phyloP scores from a whole-genome alignment of 2,888 invertebrate species.

The Cabera pusaria region DNA sequence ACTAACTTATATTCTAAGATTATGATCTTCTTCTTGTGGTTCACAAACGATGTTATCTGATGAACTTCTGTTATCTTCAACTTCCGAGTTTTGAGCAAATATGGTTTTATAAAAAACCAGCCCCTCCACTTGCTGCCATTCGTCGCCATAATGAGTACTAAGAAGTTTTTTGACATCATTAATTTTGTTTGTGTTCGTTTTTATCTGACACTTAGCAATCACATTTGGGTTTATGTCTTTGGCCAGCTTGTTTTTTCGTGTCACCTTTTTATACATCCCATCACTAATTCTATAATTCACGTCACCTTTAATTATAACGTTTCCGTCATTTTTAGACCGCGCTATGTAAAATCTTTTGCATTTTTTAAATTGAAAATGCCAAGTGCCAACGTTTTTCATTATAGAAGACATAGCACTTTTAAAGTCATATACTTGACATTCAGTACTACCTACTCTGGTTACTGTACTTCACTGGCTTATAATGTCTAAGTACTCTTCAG shows the following conservation, averaged over 20 bases:
- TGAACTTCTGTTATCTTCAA: slow-evolving; percentile 10
- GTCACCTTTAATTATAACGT: neutral
- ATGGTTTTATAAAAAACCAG: slow-evolving; percentile 17
- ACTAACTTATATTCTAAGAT: slow-evolving; percentile 20
- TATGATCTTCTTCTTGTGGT: slow-evolving; percentile 19
- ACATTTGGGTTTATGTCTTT: slow-evolving; percentile 2
- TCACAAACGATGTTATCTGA: slow-evolving; percentile 18
- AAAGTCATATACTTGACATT: neutral
- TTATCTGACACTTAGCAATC: slow-evolving; percentile 15
- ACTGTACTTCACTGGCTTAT: neutral
- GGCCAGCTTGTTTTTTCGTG: slow-evolving; percentile 6
- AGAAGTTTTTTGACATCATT: slow-evolving; percentile 13
- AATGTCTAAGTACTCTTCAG: neutral
- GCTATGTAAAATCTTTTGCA: slow-evolving; percentile 1
- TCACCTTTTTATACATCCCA: too few relatives aligned
- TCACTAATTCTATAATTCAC: too few relatives aligned
- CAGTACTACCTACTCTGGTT: neutral
- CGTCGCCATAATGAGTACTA: slow-evolving; percentile 14
- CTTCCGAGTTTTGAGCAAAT: slow-evolving; percentile 13
- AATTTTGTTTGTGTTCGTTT: slow-evolving; percentile 12
- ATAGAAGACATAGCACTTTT: neutral
- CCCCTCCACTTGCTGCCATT: slow-evolving; percentile 13
- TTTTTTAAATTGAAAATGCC: neutral
- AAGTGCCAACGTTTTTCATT: neutral
- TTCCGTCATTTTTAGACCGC: neutral